Conservation (phyloP, 92 coral and sea anemone species). For the Umimayanthus chanpuru region DNA sequence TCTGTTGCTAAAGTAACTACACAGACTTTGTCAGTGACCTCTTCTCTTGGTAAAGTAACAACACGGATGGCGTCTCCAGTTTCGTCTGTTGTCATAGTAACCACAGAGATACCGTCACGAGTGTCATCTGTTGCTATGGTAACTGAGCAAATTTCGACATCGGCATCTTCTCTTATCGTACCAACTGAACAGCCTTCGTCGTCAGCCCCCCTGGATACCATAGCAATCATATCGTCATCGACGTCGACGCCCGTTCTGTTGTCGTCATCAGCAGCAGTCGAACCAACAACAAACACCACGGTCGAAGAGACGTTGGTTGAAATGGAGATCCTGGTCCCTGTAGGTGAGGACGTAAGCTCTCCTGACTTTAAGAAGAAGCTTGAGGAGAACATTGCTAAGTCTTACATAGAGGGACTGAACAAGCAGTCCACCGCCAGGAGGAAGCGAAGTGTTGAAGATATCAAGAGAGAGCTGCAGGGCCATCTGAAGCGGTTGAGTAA, state of each 20-base stretch:
- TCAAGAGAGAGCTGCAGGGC: not conserved
- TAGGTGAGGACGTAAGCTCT: slow-evolving; percentile 22
- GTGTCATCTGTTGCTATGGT: not conserved
- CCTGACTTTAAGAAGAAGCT: slow-evolving; percentile 32
- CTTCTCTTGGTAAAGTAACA: no score
- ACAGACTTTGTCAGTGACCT: no score
- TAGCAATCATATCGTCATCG: not conserved
- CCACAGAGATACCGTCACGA: no score
- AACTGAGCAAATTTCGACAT: not conserved
- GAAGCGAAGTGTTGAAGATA: slow-evolving; percentile 26
- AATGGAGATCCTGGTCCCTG: slow-evolving; percentile 36
- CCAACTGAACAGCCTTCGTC: not conserved
- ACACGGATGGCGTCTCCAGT: no score
- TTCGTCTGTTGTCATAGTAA: no score
- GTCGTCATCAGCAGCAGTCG: not conserved
- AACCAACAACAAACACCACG: slow-evolving; percentile 14
- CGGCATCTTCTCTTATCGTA: not conserved
- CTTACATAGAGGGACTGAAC: not conserved
- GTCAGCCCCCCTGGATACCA: not conserved
- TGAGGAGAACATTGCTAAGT: slow-evolving; percentile 16
- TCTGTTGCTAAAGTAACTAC: no score
- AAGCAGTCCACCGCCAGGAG: slow-evolving; percentile 25
- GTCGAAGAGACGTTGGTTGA: not conserved
- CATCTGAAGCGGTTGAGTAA: not conserved
- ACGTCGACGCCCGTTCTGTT: not conserved